Conservation (phyloP, 2,797 vertebrate species). For the Falco rusticolus region DNA sequence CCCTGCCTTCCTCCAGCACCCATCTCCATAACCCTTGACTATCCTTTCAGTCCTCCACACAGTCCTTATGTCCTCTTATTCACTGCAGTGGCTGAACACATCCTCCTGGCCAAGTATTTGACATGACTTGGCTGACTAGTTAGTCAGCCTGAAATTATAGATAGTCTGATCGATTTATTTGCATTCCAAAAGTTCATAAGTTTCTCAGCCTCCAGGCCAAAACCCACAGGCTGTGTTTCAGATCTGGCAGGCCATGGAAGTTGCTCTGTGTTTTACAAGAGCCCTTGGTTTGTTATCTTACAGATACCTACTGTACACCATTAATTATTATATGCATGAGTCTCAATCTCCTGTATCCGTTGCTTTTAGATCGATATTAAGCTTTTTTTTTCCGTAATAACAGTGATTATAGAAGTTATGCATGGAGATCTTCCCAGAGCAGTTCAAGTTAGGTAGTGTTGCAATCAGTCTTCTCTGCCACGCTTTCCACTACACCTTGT, state of each 20-base stretch:
- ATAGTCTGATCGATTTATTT: background rate
- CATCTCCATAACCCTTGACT: background rate
- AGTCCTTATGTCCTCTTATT: background rate
- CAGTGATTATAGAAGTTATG: background rate
- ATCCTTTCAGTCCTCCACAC: background rate
- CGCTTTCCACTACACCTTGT: accelerated
- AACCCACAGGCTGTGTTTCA: background rate
- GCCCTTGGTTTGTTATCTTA: background rate
- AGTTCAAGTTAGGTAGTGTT: background rate
- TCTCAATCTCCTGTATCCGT: background rate
- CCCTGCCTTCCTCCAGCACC: background rate
- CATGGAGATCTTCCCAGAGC: background rate
- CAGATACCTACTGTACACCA: background rate
- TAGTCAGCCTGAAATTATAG: background rate
- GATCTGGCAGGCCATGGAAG: background rate
- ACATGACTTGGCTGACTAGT: background rate
- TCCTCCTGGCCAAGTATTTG: background rate
- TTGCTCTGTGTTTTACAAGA: background rate
- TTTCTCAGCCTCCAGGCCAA: background rate
- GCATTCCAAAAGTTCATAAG: background rate
- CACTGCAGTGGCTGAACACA: background rate
- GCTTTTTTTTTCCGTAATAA: background rate
- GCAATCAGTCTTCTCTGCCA: background rate
- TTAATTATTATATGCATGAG: background rate
- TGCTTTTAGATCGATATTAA: background rate